Conservation (phyloP, 2,888 invertebrate species). For the Dasypolia templi region DNA sequence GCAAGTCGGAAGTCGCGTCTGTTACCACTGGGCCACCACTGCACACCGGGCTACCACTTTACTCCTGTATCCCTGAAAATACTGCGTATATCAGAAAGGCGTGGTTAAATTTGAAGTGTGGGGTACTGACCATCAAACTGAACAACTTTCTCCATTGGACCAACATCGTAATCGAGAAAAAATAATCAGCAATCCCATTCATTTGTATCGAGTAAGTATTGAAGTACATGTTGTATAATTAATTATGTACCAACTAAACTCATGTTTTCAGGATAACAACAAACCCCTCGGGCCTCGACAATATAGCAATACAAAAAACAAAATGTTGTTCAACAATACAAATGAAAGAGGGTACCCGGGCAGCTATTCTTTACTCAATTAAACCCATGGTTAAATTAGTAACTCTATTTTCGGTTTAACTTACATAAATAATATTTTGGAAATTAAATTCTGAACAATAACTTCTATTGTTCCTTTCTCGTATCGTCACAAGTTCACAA, state of each 20-base stretch:
- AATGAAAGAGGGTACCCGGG: slow-evolving; percentile 8
- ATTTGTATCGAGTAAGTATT: no score
- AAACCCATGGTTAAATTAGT: neutral
- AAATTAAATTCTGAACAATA: neutral
- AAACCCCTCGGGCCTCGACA: neutral
- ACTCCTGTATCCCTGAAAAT: neutral
- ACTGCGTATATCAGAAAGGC: no score
- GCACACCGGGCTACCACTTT: no score
- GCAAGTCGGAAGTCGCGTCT: no score
- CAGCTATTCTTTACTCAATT: slow-evolving; percentile 1
- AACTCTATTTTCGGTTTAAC: neutral
- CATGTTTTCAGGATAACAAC: neutral
- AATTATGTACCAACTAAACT: neutral
- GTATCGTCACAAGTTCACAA: neutral
- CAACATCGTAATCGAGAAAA: no score
- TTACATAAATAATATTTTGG: neutral
- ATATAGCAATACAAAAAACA: neutral
- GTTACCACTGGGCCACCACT: no score
- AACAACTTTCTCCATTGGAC: no score
- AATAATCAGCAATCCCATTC: no score
- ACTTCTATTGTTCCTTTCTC: neutral
- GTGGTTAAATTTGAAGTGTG: no score
- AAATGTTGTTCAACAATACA: neutral
- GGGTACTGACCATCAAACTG: no score
- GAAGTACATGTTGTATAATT: no score